Base-by-base conservation (phyloP, 37 sponge, comb jelly and placozoan species). In the Corticium candelabrum region DNA sequence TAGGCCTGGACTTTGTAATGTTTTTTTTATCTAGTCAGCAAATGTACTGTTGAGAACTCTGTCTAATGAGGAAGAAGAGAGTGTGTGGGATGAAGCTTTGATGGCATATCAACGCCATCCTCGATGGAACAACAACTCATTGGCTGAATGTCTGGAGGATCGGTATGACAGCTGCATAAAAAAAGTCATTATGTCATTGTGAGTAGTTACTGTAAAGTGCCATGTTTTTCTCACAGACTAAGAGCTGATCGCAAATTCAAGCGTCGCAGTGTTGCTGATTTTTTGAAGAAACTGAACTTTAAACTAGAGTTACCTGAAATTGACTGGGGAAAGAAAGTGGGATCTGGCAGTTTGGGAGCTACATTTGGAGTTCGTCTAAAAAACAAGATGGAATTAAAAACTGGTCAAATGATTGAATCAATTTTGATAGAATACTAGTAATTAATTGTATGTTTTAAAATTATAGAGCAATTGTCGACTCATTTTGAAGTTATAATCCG, bases 11-110 rank as follows among this genome's bases (percentile, higher is more conserved):
- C n/a, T n/a, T n/a, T n/a, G n/a, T n/a, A n/a, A n/a, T n/a, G n/a
- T n/a, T 50, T 50, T 50, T 50, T 50, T 50, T 50, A 21, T 50
- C 62, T 50, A 50, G 62, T 50, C 62, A 27, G 62, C 62, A 50
- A 21, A 50, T 50, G 62, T 21, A 50, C 62, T 50, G 62, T 21
- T 50, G 11, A 27, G 15, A 21, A 27, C 62, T 50, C 62, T 50
- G 11, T 50, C 62, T 50, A 27, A 27, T 50, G 62, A 50, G 21
- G 62, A 50, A 21, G 62, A 50, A 50, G 62, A 50, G 21, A 27
- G 15, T 11, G 62, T 50, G 11, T 50, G 62, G 62, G 62, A 50
- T 27, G 62, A 50, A 50, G 62, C 62, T 11, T 50, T 50, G 11
- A 11, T 11, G 11, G 11, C 62, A 21, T 50, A 50, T 21, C 21